Evolutionary conservation across 2,113 vertebrate genomes (phyloP), one percentile per base, ranked within the genome.

Genomic region (Nibea coibor): DNA sequence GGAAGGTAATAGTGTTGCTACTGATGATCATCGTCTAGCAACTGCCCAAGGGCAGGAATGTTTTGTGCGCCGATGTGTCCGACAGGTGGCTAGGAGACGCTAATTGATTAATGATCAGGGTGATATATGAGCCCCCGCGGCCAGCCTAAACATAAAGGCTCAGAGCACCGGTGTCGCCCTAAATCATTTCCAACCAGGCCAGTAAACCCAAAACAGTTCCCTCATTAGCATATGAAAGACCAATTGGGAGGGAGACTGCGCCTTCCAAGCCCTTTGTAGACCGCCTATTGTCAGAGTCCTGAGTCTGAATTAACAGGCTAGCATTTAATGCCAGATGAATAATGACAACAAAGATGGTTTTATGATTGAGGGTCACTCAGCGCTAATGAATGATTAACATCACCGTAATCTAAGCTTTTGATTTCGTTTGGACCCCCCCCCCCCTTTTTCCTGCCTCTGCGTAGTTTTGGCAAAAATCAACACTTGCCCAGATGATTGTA

Each of bases 171-270:
- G 83, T 92, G 92, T 92, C 91, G 35, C 89, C 90, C 93, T 95
- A 94, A 94, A 94, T 95, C 93, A 94, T 95, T 94, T 95, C 94
- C 93, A 93, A 94, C 93, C 93, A 94, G 92, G 92, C 93, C 91
- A 75, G 92, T 89, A 92, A 94, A 95, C 88, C 87, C 87, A 83
- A 87, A 91, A 94, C 93, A 90, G 88, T 90, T 90, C 67, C 75
- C 62, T 71, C 75, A 92, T 95, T 95, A 93, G 90, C 95, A 95
- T 95, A 87, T 93, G 92, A 95, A 95, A 93, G 80, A 78, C 77
- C 72, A 62, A 68, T 72, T 42, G 53, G 82, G 64, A 80, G 84
- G 56, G 75, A 71, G 72, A 75, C 81, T 86, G 67, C 78, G 78
- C 87, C 71, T 86, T 87, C 83, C 82, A 80, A 84, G 83, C 78